phyloP scores from a whole-genome alignment of 1,140 invertebrate genomes.

The Calephelis virginiensis region DNA sequence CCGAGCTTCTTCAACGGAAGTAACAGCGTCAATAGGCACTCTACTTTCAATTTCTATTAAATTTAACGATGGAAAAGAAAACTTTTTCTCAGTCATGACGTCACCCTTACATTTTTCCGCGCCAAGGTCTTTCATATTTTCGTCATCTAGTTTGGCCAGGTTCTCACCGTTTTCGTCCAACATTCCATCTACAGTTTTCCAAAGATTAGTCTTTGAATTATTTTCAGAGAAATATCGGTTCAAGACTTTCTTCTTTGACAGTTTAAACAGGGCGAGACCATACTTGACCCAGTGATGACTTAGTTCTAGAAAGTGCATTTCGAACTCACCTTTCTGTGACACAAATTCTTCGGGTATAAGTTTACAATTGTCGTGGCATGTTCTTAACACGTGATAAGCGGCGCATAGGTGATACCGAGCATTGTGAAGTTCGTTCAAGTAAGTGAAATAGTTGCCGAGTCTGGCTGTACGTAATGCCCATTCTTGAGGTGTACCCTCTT shows the following conservation, averaged over 20 bases:
- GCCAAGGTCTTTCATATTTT: constrained; percentile 49
- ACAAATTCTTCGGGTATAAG: constrained; percentile 61
- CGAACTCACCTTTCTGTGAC: constrained; percentile 71
- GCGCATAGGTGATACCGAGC: constrained; percentile 81
- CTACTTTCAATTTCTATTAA: constrained; percentile 55
- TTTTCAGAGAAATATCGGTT: constrained; percentile 55
- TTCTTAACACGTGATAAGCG: constrained; percentile 73
- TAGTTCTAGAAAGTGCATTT: constrained; percentile 80
- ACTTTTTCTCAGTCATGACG: constrained; percentile 42
- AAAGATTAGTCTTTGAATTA: constrained; percentile 49
- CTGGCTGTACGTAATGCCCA: constrained; percentile 82
- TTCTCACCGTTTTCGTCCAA: constrained; percentile 36
- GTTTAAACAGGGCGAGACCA: constrained; percentile 79
- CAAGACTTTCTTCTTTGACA: constrained; percentile 75
- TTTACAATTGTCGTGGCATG: constrained; percentile 73
- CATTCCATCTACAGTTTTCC: constrained; percentile 53
- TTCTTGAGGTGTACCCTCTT: constrained; percentile 80
- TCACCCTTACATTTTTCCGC: constrained; percentile 55
- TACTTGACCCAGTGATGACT: constrained; percentile 83
- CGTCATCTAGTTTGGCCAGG: constrained; percentile 40
- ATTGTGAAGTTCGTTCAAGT: constrained; percentile 59
- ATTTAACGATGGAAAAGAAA: constrained; percentile 54
- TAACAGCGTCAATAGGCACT: constrained; percentile 47
- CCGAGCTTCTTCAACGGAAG: constrained; percentile 77
- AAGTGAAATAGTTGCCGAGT: constrained; percentile 79